Conservation (phyloP, 1,140 invertebrate genomes). For the Trigoniulus corallinus region DNA sequence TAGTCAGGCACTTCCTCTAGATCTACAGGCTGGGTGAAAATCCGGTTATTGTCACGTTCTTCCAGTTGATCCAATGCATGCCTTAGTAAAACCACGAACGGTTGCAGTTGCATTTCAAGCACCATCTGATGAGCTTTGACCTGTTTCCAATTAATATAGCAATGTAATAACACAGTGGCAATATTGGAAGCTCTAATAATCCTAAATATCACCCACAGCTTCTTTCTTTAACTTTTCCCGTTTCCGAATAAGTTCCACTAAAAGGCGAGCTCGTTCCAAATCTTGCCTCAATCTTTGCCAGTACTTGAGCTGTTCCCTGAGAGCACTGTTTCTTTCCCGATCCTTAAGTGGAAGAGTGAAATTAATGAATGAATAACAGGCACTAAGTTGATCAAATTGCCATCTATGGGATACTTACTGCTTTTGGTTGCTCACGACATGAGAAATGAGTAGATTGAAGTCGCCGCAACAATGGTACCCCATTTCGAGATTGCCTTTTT, state of each 20-base stretch:
- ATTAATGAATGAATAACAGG: no score
- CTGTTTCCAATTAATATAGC: conserved; percentile 23
- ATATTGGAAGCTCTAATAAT: neutral
- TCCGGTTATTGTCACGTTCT: conserved; percentile 62
- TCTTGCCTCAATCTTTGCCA: conserved; percentile 90
- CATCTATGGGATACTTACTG: no score
- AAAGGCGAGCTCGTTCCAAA: conserved; percentile 73
- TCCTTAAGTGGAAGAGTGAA: neutral
- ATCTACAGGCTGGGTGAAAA: conserved; percentile 87
- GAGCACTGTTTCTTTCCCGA: conserved; percentile 16
- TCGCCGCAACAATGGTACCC: conserved; percentile 77
- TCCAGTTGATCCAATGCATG: conserved; percentile 51
- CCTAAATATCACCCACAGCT: conserved; percentile 39
- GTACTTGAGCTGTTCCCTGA: conserved; percentile 78
- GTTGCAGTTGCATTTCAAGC: conserved; percentile 50
- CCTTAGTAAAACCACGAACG: conserved; percentile 56
- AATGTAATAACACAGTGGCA: neutral
- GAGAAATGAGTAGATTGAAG: conserved; percentile 45
- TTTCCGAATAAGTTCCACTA: conserved; percentile 88
- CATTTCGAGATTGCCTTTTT: conserved; percentile 87
- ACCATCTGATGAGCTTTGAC: conserved; percentile 56
- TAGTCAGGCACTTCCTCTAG: conserved; percentile 78
- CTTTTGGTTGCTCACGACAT: conserved; percentile 15
- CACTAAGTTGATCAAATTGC: no score
- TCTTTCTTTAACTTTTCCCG: conserved; percentile 87